These are phyloP conservation scores for Hippopotamus amphibius DNA, from an alignment of 2,113 vertebrate species.

Conservation along the genomic window DNA sequence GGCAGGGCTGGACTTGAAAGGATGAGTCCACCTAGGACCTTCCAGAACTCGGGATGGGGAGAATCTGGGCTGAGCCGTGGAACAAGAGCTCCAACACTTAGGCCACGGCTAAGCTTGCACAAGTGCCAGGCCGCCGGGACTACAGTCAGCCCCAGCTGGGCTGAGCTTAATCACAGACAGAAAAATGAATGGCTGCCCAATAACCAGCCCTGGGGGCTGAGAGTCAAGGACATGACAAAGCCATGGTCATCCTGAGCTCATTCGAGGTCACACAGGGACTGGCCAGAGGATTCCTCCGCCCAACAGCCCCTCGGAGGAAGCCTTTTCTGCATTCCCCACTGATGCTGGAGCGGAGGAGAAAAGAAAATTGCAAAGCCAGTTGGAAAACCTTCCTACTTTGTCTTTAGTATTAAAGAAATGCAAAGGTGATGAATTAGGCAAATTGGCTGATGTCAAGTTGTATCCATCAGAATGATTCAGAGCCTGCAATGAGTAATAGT, in stretches of 20 bases:
- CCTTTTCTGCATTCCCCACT: not conserved
- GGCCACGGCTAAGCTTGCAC: not conserved
- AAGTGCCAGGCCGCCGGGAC: not conserved
- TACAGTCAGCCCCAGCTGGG: not conserved
- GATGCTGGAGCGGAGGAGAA: constrained; percentile 33
- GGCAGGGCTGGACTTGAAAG: not conserved
- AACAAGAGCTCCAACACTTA: not conserved
- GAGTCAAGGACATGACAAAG: not conserved
- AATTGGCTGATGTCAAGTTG: constrained; percentile 81
- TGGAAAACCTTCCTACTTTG: constrained; percentile 73
- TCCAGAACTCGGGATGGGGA: not conserved
- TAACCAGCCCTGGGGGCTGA: not conserved
- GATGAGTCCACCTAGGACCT: not conserved
- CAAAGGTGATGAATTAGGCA: constrained; percentile 84
- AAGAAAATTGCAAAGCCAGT: constrained; percentile 65
- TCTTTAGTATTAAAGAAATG: constrained; percentile 78
- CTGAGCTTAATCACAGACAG: not conserved
- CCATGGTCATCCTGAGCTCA: not conserved
- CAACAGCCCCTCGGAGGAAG: not conserved
- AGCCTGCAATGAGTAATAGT: constrained; percentile 79
- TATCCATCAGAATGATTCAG: constrained; percentile 84
- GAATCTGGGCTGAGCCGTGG: not conserved
- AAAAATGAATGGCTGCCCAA: not conserved
- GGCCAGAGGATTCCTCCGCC: not conserved
- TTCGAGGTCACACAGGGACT: not conserved